Base-by-base conservation (phyloP, 2,888 invertebrate species). In the Aproaerema taeniolella region DNA sequence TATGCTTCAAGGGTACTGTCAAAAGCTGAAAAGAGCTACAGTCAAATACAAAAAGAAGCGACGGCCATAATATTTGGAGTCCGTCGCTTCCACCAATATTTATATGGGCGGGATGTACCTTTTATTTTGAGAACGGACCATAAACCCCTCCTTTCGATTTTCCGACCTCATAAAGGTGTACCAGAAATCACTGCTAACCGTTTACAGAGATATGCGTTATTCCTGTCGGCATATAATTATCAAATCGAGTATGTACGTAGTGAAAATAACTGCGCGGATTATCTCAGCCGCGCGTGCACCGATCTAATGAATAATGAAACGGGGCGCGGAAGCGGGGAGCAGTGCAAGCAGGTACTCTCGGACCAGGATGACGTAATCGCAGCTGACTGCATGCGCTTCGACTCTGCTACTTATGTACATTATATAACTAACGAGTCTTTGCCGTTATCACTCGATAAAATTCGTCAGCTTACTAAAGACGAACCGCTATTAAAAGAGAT, bases 121-220 rank as follows among this genome's bases (percentile, higher is more conserved):
- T 53, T 53, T 32, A 37, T 47, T 4, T 41, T 55, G 13, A 38
- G 50, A 2, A 50, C 52, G 5, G 49, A 50, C 6, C 58, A 58
- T 13, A 55, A 54, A 29, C 57, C 61, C 1, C 35, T 58, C 5
- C 11, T 55, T 2, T 42, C 54, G 3, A 58, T 60, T 20, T 59
- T 55, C 9, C 54, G 57, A 0, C 50, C 50, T 1, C 9, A 52
- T 12, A 46, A 45, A 12, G 61, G 55, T 2, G 44, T 61, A 11
- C 59, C 61, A 0, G 57, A 55, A 26, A 44, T 59, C 1, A 47
- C 55, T 0, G 56, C 53, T 1, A 59, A 55, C 28, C 35, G 59
- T 1, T 24, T 56, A 8, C 53, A 58, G 29, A 44, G 57, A 0
- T 56, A 56, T 16, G 56, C 54, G 0, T 41, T 59, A 20, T 61